Evolutionary conservation across 2,888 invertebrate genomes (phyloP), one percentile per base, ranked within the genome.

Genomic region (Lottia scabra): DNA sequence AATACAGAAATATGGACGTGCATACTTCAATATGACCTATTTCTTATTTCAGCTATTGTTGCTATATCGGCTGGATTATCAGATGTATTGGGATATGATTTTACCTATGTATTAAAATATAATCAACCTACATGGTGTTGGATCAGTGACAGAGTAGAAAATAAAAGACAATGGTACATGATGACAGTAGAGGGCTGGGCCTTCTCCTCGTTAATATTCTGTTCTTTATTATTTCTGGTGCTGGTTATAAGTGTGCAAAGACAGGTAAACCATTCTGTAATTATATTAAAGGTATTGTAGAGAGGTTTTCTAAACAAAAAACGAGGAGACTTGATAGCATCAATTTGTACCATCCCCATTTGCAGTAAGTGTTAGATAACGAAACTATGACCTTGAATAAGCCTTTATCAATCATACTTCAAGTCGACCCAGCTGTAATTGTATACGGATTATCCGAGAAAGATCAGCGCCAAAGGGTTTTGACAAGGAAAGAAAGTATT

Each of bases 21-120:
- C 8, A 27, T 63, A 63, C 63, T 43, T 26, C 16, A 10, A 26
- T 23, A 23, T n/a, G 16, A 23, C 16, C 43, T 38, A 10, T 63
- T 8, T 70, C 38, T 63, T 62, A 13, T 70, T n/a, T 4, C 72
- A 78, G 78, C 76, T 46, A 38, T 78, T 19, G 70, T 78, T 19
- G 67, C 78, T 46, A 44, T 73, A 8, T 62, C 73, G 15, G 76
- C 76, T 1, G 73, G 78, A 8, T 65, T 72, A 0, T 74, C 78
- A 6, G 79, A 78, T 27, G 80, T 78, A 15, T 74, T 77, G 19
- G 81, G 81, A 0, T 80, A 78, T 63, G 76, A 79, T 64, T 65
- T 71, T 10, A 74, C 73, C 2, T 71, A 73, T 66, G 65, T 77
- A 16, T 63, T 75, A 23, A 30, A 69, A 19, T 77, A 72, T 30